A percentile compares a stretch with the other conserved stretches of the same genome.
phyloP scores from a whole-genome alignment of 2,797 vertebrate species.

The Tragelaphus oryx region DNA sequence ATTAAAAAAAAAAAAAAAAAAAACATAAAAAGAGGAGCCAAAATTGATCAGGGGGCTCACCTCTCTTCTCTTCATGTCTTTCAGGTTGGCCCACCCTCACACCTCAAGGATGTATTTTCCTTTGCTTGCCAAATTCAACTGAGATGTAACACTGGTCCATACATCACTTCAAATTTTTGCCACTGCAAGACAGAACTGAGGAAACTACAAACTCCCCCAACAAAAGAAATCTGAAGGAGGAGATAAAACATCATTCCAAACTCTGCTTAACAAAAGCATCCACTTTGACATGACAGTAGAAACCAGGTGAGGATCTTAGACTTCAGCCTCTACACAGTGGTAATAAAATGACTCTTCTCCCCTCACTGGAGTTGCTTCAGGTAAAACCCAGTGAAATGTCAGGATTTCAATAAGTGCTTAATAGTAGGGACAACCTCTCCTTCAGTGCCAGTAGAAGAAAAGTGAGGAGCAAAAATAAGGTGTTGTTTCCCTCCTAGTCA shows the following conservation, averaged over 20 bases:
- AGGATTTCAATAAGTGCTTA: not conserved
- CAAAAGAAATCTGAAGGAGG: fast-evolving
- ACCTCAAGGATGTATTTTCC: not conserved
- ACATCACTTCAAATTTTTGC: not conserved
- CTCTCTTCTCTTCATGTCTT: not conserved
- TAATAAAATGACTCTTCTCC: not conserved
- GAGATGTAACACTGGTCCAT: not conserved
- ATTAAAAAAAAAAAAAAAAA: not conserved
- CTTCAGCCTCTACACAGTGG: fast-evolving
- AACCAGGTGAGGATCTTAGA: too few species aligned
- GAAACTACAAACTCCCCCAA: not conserved
- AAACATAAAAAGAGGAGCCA: not conserved
- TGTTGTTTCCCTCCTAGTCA: not conserved
- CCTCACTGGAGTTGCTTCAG: not conserved
- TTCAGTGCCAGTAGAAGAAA: not conserved
- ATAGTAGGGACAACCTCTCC: not conserved
- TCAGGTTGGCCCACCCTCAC: not conserved
- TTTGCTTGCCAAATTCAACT: not conserved
- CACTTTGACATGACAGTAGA: not conserved
- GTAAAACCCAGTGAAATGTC: not conserved
- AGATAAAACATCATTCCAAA: not conserved
- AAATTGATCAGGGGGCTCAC: not conserved
- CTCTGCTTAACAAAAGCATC: fast-evolving
- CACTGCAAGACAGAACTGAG: fast-evolving
- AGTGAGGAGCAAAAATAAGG: not conserved